Evolutionary conservation across 2,113 vertebrate genomes (phyloP), one percentile per base, ranked within the genome.

Genomic region (Pluvialis apricaria): DNA sequence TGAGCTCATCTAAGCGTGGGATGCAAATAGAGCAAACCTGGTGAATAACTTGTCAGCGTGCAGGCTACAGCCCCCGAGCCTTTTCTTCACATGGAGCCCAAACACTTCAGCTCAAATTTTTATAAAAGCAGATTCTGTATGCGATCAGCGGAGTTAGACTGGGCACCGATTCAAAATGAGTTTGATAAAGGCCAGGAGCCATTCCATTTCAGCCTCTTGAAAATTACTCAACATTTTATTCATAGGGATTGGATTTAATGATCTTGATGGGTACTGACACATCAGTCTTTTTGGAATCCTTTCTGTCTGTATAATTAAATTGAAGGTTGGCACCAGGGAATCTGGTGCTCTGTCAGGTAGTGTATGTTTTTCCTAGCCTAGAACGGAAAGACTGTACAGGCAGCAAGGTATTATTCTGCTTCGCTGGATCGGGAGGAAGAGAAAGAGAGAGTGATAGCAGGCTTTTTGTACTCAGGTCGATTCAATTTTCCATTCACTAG

Each of bases 271-370:
- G 92, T 96, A 78, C 85, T 97, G 94, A 85, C 94, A 88, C 87
- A 88, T 96, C 84, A 87, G 54, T 95, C 87, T 97, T 96, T 96
- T 95, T 54, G 77, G 70, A 81, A 92, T 94, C 42, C 77, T 95
- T 88, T 86, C 36, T 96, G 47, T 57, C 91, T 97, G 96, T 97
- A 82, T 89, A 97, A 97, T 95, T 97, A 96, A 97, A 97, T 86
- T 96, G 94, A 97, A 97, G 90, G 21, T 40, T 97, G 92, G 61
- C 86, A 93, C 54, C 47, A 86, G 85, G 82, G 82, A 86, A 96
- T 96, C 68, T 81, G 64, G 42, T 83, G n/a, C 34, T 95, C 73
- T 96, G 75, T 97, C 91, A 95, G 77, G 73, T 86, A 91, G 31
- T 91, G 20, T 91, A 78, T 71, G 75, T 54, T 77, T 96, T 78